A percentile compares a stretch with the other conserved stretches of the same genome.
phyloP scores from a whole-genome alignment of 2,888 invertebrate genomes.

The Caenorhabditis sp. region DNA sequence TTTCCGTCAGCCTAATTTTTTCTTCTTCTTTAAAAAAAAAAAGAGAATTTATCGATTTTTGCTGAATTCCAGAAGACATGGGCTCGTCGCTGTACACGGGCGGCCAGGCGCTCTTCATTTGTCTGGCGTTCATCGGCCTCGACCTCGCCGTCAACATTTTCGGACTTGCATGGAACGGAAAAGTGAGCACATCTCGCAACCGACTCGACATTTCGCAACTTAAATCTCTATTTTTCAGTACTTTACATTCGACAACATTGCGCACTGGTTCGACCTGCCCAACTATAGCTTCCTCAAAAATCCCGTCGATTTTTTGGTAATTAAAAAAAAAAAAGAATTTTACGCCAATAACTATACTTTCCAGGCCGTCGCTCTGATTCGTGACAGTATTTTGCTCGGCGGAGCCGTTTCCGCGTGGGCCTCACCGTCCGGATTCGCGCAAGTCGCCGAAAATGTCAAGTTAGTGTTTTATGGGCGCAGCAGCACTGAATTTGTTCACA shows the following conservation, averaged over 20 bases:
- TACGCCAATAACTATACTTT: constrained; percentile 5
- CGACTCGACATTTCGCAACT: no score
- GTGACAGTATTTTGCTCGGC: constrained; percentile 74
- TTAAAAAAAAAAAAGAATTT: not conserved
- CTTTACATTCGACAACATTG: constrained; percentile 75
- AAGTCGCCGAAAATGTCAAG: constrained; percentile 69
- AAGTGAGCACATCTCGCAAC: constrained; percentile 28
- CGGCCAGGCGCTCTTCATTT: constrained; percentile 72
- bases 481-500: no score
- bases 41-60: no score
- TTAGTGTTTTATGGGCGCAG: not conserved
- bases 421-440: constrained; percentile 72
- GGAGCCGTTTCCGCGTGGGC: constrained; percentile 77
- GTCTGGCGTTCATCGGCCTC: constrained; percentile 67
- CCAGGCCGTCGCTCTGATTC: constrained; percentile 72
- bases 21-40: not conserved
- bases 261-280: constrained; percentile 76
- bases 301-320: constrained; percentile 77
- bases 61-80: constrained; percentile 9
- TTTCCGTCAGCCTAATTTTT: no score
- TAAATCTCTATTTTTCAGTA: constrained; percentile 46
- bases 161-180: constrained; percentile 66
- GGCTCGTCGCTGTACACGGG: constrained; percentile 71
- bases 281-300: constrained; percentile 75
- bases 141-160: constrained; percentile 63